A percentile compares a stretch with the other conserved stretches of the same genome.
phyloP scores from a whole-genome alignment of 1,140 invertebrate species.

The Thaumetopoea pityocampa region DNA sequence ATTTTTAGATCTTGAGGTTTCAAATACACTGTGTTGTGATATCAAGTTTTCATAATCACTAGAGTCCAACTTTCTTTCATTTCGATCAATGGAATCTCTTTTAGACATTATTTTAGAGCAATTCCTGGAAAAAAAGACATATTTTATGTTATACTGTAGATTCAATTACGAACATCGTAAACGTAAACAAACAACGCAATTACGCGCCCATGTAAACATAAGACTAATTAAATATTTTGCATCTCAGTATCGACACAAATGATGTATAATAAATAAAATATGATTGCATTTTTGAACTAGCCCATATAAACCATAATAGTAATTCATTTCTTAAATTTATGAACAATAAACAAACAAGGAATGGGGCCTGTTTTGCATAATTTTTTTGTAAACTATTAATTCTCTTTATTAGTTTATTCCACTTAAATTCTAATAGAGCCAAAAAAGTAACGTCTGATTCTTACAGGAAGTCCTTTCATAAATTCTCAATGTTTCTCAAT shows the following conservation, averaged over 20 bases:
- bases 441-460: no score
- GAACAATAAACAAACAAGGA: slow-evolving; percentile 30
- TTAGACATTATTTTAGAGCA: slow-evolving; percentile 60
- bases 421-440: no score
- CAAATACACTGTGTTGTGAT: slow-evolving; percentile 71
- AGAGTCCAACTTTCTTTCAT: slow-evolving; percentile 64
- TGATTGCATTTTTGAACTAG: background rate
- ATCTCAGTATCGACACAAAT: background rate
- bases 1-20: slow-evolving; percentile 54
- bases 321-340: background rate
- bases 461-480: slow-evolving; percentile 22
- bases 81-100: slow-evolving; percentile 64
- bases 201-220: slow-evolving; percentile 34
- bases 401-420: no score
- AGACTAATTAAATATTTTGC: slow-evolving; percentile 5
- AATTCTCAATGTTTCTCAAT: slow-evolving; percentile 30
- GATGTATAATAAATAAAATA: no score
- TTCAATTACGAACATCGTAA: slow-evolving; percentile 20
- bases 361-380: slow-evolving; percentile 11
- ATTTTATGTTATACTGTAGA: background rate
- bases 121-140: slow-evolving; percentile 40
- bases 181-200: slow-evolving; percentile 69
- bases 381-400: slow-evolving; percentile 6
- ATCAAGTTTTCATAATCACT: slow-evolving; percentile 72
- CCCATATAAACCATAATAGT: background rate